Evolutionary conservation across 2,113 vertebrate genomes (phyloP).

Genomic region (Brachypteracias leptosomus): DNA sequence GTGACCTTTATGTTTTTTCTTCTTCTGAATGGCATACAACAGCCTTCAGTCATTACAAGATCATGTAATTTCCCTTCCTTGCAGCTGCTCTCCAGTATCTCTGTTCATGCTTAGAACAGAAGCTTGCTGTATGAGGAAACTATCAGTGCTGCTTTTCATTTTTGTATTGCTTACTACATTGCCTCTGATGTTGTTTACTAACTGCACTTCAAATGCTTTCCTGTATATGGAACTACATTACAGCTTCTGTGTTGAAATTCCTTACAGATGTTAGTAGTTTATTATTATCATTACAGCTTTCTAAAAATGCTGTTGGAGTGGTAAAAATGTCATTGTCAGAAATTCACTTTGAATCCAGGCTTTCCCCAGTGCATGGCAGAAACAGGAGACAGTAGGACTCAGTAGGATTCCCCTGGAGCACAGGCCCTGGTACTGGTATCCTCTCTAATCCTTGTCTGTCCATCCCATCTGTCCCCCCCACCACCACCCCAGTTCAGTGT

Average conservation of each 20-base stretch:
- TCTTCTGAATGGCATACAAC: background rate
- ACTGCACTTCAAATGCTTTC: background rate
- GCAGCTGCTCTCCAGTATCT: background rate
- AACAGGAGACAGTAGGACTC: background rate
- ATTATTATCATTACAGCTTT: background rate
- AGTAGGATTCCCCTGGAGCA: background rate
- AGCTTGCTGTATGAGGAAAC: background rate
- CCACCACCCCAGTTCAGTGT: background rate
- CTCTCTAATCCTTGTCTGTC: too few species aligned
- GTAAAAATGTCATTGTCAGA: background rate
- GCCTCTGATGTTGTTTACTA: background rate
- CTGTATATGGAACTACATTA: background rate
- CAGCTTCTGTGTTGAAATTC: background rate
- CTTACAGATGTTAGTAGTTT: background rate
- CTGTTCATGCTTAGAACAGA: background rate
- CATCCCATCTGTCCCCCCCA: too few species aligned
- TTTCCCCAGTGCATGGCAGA: background rate
- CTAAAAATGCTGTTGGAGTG: background rate
- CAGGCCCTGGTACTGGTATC: background rate
- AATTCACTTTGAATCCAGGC: background rate
- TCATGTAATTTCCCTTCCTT: background rate
- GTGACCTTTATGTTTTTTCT: background rate
- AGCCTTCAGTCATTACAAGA: background rate
- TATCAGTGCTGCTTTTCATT: background rate
- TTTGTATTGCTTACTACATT: background rate